A percentile compares a stretch with the other conserved stretches of the same genome.
These are phyloP conservation scores for Batillaria attramentaria DNA, from an alignment of 1,140 invertebrate species.

Conservation along the genomic window DNA sequence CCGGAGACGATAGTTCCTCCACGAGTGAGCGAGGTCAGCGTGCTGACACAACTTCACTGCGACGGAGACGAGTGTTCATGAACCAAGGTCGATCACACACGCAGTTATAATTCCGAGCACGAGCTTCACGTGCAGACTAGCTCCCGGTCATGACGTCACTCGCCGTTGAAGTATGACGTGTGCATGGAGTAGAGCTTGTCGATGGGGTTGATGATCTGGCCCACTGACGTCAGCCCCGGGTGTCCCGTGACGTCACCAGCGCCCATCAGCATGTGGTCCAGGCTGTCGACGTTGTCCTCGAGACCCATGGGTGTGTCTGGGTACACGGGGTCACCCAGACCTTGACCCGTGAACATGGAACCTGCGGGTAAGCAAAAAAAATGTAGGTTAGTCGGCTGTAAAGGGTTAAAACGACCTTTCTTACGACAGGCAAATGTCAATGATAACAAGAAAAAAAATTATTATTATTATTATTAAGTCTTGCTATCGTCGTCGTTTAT, in stretches of 20 bases:
- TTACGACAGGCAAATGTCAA: too few relatives aligned
- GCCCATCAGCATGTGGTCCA: constrained; percentile 52
- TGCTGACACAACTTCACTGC: too few relatives aligned
- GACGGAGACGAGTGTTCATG: too few relatives aligned
- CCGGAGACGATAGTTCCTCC: too few relatives aligned
- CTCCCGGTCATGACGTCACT: constrained; percentile 34
- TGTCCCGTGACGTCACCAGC: constrained; percentile 28
- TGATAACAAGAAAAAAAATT: too few relatives aligned
- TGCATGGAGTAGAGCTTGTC: constrained; percentile 97
- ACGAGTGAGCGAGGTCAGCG: too few relatives aligned
- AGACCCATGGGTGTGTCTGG: constrained; percentile 47
- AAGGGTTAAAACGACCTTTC: too few relatives aligned
- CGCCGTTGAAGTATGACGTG: constrained; percentile 62
- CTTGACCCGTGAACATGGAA: constrained; percentile 37
- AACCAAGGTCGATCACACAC: too few relatives aligned
- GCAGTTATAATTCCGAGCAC: neutral
- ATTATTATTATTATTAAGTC: neutral
- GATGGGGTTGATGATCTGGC: constrained; percentile 83
- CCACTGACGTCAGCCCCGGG: constrained; percentile 26
- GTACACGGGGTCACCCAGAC: constrained; percentile 43
- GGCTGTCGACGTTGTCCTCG: constrained; percentile 46
- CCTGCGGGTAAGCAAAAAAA: constrained; percentile 42
- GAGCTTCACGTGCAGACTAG: neutral
- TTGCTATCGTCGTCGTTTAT: too few relatives aligned
- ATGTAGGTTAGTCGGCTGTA: too few relatives aligned